Conservation (phyloP, 2,113 vertebrate species). For the Psephotus haematonotus region DNA sequence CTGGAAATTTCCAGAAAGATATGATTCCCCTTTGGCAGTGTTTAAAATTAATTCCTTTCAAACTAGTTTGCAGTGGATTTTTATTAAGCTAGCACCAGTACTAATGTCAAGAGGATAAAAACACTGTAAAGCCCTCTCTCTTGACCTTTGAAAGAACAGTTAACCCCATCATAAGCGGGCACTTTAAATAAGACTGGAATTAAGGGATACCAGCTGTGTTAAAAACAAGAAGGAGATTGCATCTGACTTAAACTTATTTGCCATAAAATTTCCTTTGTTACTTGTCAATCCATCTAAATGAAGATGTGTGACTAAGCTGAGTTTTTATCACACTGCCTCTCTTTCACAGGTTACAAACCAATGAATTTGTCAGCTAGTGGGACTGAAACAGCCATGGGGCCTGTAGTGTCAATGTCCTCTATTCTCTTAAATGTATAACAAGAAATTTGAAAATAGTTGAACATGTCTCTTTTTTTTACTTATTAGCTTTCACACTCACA, state of each 20-base stretch:
- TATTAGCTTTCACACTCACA: neutral
- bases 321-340: neutral
- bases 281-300: neutral
- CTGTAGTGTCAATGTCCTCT: neutral
- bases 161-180: neutral
- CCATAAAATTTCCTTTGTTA: constrained; percentile 6
- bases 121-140: neutral
- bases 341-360: neutral
- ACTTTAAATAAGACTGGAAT: neutral
- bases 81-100: constrained; percentile 14
- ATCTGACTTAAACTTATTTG: neutral
- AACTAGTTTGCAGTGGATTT: neutral
- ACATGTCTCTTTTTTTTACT: neutral
- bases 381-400: neutral
- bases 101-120: neutral
- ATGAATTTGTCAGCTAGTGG: constrained; percentile 13
- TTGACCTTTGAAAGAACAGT: constrained; percentile 1
- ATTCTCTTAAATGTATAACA: neutral
- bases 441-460: neutral
- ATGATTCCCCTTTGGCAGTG: neutral
- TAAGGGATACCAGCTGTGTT: neutral
- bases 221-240: neutral
- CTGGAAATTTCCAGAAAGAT: neutral
- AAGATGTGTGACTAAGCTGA: neutral
- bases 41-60: constrained; percentile 4